Conservation (phyloP, 2,113 vertebrate genomes). For the Calyptommatus sinebrachiatus region DNA sequence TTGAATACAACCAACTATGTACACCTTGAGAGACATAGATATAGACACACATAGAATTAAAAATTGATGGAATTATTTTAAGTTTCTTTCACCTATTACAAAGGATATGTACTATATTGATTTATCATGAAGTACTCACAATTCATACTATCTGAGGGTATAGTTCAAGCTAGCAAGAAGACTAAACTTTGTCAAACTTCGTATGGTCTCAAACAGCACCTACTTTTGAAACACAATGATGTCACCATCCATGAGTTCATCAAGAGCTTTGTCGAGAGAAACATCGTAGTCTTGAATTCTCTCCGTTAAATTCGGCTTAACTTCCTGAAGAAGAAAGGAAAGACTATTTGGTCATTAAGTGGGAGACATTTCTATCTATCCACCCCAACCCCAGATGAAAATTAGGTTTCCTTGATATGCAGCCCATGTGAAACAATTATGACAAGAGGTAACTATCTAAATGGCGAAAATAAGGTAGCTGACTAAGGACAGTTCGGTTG, state of each 20-base stretch:
- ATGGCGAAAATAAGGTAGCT: too few species aligned
- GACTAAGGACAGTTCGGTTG: too few species aligned
- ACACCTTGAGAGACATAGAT: too few species aligned
- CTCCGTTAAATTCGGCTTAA: slow-evolving; percentile 99
- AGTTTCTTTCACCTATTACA: too few species aligned
- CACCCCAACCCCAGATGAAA: neutral
- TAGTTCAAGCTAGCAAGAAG: too few species aligned
- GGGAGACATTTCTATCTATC: neutral
- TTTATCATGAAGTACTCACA: too few species aligned
- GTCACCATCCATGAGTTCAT: slow-evolving; percentile 99
- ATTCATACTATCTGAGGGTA: too few species aligned
- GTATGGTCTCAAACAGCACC: slow-evolving; percentile 45
- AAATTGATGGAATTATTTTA: too few species aligned
- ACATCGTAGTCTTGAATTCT: slow-evolving; percentile 99
- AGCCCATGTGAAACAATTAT: neutral
- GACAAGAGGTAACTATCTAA: too few species aligned
- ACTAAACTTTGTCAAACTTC: neutral
- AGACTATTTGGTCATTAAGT: neutral
- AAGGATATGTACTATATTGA: too few species aligned
- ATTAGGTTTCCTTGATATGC: neutral
- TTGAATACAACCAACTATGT: too few species aligned
- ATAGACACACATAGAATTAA: too few species aligned
- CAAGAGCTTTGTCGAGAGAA: slow-evolving; percentile 98
- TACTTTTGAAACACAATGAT: slow-evolving; percentile 99
- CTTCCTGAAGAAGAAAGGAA: slow-evolving; percentile 81